A percentile compares a stretch with the other conserved stretches of the same genome.
phyloP scores from a whole-genome alignment of 2,113 vertebrate genomes.

The rabbit (Oryctolagus cuniculus) region DNA sequence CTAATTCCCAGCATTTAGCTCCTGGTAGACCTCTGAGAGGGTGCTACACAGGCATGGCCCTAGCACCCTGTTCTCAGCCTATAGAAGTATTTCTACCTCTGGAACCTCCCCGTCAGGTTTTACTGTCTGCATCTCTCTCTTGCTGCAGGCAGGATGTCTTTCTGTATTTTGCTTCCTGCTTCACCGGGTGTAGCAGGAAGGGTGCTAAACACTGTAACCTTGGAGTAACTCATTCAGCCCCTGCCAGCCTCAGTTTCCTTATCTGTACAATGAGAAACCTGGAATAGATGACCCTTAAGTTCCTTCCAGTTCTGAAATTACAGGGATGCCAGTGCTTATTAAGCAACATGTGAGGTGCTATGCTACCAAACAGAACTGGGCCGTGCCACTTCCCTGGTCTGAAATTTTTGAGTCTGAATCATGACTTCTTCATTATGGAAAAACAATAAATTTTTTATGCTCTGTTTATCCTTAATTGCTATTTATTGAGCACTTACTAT shows the following conservation, averaged over 20 bases:
- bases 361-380: background rate
- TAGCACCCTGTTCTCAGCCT: background rate
- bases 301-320: slow-evolving; percentile 54
- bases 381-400: background rate
- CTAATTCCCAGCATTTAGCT: background rate
- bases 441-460: background rate
- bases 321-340: slow-evolving; percentile 16
- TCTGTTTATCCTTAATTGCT: slow-evolving; percentile 7
- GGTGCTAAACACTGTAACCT: background rate
- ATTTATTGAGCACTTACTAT: slow-evolving; percentile 20
- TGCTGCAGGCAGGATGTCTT: background rate
- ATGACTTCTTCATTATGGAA: slow-evolving; percentile 47
- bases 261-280: slow-evolving; percentile 50
- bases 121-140: background rate
- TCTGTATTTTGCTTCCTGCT: slow-evolving; percentile 2
- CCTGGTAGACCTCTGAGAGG: background rate
- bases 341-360: background rate
- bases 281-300: slow-evolving; percentile 44
- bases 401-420: slow-evolving; percentile 51
- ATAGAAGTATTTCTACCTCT: background rate
- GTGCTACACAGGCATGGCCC: background rate
- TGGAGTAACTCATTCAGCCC: background rate
- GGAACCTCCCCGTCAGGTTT: background rate
- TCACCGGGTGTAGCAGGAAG: background rate
- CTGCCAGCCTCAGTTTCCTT: background rate